Evolutionary conservation across 2,113 vertebrate genomes (phyloP).

Genomic region (Zapornia atra): DNA sequence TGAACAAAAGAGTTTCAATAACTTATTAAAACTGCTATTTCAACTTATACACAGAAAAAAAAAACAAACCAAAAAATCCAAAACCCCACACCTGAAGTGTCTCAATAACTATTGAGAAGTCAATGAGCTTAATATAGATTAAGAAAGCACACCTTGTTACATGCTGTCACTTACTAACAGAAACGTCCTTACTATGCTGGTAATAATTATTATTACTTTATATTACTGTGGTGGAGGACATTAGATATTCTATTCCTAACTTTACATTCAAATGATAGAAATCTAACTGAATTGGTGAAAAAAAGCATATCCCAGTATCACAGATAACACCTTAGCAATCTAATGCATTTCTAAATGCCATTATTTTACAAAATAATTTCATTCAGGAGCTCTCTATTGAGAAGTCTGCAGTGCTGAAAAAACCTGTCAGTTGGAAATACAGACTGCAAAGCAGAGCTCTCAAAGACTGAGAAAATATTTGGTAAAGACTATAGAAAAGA

Average conservation of each 20-base stretch:
- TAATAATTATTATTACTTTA: neutral
- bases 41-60: neutral
- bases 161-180: neutral
- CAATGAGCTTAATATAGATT: neutral
- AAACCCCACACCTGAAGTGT: neutral
- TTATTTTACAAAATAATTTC: neutral
- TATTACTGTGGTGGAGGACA: neutral
- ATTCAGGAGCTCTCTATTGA: neutral
- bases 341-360: neutral
- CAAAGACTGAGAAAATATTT: neutral
- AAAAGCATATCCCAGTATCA: neutral
- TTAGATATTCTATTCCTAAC: neutral
- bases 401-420: neutral
- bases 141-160: slow-evolving; percentile 8
- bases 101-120: neutral
- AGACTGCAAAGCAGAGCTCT: neutral
- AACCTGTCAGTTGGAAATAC: neutral
- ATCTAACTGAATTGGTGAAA: neutral
- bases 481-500: neutral
- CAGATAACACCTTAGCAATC: neutral
- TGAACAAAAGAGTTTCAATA: slow-evolving; percentile 5
- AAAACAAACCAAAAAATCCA: too few species aligned
- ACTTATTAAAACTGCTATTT: slow-evolving; percentile 4
- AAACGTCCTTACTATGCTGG: neutral
- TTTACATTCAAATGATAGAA: neutral